phyloP scores from a whole-genome alignment of 1,140 invertebrate species.

The Heterodera schachtii region DNA sequence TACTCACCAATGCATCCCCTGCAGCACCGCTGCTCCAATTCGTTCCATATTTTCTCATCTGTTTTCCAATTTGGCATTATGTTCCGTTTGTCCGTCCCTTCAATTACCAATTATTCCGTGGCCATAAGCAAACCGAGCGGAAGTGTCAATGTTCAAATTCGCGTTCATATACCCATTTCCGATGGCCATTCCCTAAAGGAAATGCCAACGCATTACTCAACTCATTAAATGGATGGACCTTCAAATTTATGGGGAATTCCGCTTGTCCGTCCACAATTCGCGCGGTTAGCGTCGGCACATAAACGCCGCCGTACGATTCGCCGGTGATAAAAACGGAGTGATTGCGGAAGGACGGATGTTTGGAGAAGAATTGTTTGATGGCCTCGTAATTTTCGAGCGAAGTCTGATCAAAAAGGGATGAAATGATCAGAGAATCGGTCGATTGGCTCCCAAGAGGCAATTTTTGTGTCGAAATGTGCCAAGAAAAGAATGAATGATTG shows the following conservation, averaged over 20 bases:
- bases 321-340: constrained; percentile 69
- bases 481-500: too few species aligned
- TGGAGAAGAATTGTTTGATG: constrained; percentile 69
- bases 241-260: constrained; percentile 63
- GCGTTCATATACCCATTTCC: constrained; percentile 65
- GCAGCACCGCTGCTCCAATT: constrained; percentile 59
- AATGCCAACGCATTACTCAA: constrained; percentile 9
- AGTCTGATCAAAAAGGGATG: constrained; percentile 37
- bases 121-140: constrained; percentile 63
- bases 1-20: constrained; percentile 41
- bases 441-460: too few species aligned
- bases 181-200: constrained; percentile 62
- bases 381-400: constrained; percentile 69
- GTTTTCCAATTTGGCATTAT: background rate
- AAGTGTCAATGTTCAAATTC: constrained; percentile 65
- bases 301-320: constrained; percentile 68
- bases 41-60: constrained; percentile 63
- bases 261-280: constrained; percentile 67
- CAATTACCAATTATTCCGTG: constrained; percentile 58
- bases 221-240: constrained; percentile 38
- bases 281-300: constrained; percentile 69
- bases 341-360: constrained; percentile 69
- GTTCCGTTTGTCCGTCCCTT: background rate
- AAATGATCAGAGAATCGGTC: too few species aligned
- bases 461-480: too few species aligned